Evolutionary conservation across 2,113 vertebrate species (phyloP).

Genomic region (Oryzias javanicus): DNA sequence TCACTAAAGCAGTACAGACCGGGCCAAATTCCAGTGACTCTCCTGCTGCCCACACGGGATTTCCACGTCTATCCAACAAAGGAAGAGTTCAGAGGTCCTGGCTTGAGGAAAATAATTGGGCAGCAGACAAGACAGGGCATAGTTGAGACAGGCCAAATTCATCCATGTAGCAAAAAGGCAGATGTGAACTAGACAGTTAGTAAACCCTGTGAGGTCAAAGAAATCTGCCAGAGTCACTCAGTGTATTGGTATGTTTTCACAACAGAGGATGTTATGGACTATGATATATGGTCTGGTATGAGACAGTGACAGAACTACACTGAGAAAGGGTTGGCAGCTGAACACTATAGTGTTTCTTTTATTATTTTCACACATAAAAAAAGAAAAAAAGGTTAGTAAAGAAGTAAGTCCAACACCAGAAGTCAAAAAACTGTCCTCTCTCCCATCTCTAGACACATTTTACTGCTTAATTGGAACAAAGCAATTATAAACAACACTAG

Average conservation of each 20-base stretch:
- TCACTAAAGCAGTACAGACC: slow-evolving; percentile 38
- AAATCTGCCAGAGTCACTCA: slow-evolving; percentile 56
- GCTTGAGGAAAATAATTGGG: slow-evolving; percentile 67
- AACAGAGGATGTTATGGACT: slow-evolving; percentile 38
- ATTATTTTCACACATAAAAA: background rate
- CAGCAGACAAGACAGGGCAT: slow-evolving; percentile 42
- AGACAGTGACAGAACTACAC: slow-evolving; percentile 28
- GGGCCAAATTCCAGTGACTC: slow-evolving; percentile 48
- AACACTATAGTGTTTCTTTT: background rate
- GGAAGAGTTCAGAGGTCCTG: slow-evolving; percentile 56
- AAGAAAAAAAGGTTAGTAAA: too few relatives aligned
- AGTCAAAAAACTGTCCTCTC: too few relatives aligned
- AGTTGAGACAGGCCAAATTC: slow-evolving; percentile 52
- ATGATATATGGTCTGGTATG: slow-evolving; percentile 12
- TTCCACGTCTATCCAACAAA: slow-evolving; percentile 35
- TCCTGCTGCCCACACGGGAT: slow-evolving; percentile 50
- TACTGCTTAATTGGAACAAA: too few relatives aligned
- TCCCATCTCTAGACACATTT: too few relatives aligned
- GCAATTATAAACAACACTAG: too few relatives aligned
- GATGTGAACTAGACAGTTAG: slow-evolving; percentile 68
- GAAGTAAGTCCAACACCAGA: too few relatives aligned
- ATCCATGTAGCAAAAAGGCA: slow-evolving; percentile 55
- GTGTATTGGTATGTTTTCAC: slow-evolving; percentile 64
- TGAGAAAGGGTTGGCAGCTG: background rate
- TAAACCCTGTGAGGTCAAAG: slow-evolving; percentile 61